Percentiles rank a stretch among this genome's conserved stretches.
phyloP scores from a whole-genome alignment of 2,797 vertebrate genomes.

The Brachyrhaphis roseni region DNA sequence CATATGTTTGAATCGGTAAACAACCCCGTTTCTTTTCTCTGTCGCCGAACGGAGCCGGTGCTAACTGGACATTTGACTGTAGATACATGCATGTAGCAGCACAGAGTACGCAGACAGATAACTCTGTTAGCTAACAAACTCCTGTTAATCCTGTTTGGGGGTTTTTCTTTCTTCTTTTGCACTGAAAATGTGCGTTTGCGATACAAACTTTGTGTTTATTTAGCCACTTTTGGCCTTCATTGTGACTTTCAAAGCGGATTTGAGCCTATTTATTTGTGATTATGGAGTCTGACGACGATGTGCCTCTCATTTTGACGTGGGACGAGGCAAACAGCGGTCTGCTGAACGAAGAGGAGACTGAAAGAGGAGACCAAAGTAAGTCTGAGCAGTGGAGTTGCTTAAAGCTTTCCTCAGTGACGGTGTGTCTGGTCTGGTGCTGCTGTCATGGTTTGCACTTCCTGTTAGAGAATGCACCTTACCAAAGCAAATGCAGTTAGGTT shows the following conservation, averaged over 20 bases:
- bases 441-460: not conserved
- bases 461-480: not conserved
- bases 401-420: not conserved
- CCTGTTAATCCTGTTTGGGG: not conserved
- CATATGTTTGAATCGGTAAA: slow-evolving; percentile 31
- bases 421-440: not conserved
- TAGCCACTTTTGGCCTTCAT: slow-evolving; percentile 9
- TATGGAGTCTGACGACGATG: slow-evolving; percentile 91
- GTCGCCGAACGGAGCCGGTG: not conserved
- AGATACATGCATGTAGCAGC: not conserved
- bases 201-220: slow-evolving; percentile 3
- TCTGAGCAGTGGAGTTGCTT: not conserved
- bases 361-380: slow-evolving; percentile 89
- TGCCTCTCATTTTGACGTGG: slow-evolving; percentile 93
- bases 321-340: slow-evolving; percentile 84
- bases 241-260: not conserved
- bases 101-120: not conserved
- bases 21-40: not conserved
- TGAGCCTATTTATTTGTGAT: slow-evolving; percentile 21
- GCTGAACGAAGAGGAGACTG: slow-evolving; percentile 77
- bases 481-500: not conserved
- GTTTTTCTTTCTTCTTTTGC: not conserved
- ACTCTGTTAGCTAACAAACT: slow-evolving; percentile 23
- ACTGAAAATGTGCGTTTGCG: slow-evolving; percentile 38
- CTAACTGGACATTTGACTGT: not conserved